phyloP scores from a whole-genome alignment of 2,113 vertebrate species.

The Fregata magnificens region DNA sequence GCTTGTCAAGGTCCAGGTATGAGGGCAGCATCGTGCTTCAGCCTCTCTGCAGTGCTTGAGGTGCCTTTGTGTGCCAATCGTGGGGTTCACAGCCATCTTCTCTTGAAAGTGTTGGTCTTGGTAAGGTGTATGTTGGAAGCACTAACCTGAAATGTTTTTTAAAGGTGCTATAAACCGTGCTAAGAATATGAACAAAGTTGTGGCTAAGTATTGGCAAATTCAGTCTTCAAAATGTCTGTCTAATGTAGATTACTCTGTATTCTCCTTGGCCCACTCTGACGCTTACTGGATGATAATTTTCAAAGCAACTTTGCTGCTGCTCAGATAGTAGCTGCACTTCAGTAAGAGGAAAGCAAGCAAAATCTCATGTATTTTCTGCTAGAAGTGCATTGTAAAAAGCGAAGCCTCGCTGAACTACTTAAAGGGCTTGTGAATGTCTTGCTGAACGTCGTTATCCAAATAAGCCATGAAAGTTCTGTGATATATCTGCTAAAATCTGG shows the following conservation, averaged over 20 bases:
- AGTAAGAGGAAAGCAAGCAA: neutral
- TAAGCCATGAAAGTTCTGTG: neutral
- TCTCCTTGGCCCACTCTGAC: neutral
- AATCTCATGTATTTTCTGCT: neutral
- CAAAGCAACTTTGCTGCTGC: neutral
- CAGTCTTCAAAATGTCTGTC: too few species aligned
- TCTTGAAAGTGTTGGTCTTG: fast-evolving
- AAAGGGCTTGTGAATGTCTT: neutral
- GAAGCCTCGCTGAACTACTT: neutral
- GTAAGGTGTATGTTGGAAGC: neutral
- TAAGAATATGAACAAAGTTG: neutral
- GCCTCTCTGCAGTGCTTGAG: neutral
- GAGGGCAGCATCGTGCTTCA: fast-evolving
- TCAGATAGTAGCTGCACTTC: neutral
- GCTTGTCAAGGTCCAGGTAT: neutral
- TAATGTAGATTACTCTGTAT: neutral
- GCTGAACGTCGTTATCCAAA: neutral
- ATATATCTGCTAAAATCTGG: neutral
- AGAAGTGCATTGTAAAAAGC: neutral
- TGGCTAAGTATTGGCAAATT: neutral
- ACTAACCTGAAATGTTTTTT: neutral
- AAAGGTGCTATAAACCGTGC: neutral
- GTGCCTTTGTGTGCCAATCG: fast-evolving
- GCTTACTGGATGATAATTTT: neutral
- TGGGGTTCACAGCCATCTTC: neutral